Percentiles rank a stretch among this genome's conserved stretches.
phyloP scores from a whole-genome alignment of 2,113 vertebrate species.

The Rattus norvegicus region DNA sequence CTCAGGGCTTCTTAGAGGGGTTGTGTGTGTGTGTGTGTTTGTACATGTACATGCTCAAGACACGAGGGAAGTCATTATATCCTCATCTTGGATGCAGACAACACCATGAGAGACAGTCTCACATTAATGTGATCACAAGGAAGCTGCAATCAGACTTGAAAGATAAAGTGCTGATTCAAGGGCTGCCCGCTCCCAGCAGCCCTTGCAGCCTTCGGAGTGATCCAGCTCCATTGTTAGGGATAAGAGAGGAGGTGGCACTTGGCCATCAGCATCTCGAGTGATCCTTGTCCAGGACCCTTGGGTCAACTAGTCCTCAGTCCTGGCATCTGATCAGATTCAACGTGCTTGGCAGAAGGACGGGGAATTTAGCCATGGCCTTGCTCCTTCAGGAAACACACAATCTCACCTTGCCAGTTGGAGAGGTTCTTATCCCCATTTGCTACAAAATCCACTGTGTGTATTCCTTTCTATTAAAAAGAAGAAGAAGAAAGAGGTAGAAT shows the following conservation, averaged over 20 bases:
- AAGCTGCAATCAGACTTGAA: conserved; percentile 36
- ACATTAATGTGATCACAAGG: background rate
- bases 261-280: background rate
- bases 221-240: background rate
- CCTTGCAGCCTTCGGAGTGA: background rate
- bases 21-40: too few species aligned
- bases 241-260: background rate
- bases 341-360: background rate
- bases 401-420: conserved; percentile 16
- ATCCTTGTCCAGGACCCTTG: conserved; percentile 20
- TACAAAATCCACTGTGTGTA: background rate
- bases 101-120: conserved; percentile 18
- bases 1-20: background rate
- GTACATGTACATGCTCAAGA: accelerated
- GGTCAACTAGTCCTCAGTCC: background rate
- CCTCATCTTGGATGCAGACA: conserved; percentile 42
- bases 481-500: background rate
- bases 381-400: background rate
- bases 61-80: conserved; percentile 54
- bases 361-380: background rate
- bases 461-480: background rate
- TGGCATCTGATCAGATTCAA: conserved; percentile 24
- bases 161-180: conserved; percentile 3
- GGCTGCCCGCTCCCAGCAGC: background rate
- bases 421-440: conserved; percentile 52